Conservation (phyloP, 2,888 invertebrate species). For the Chrysina gloriosa region DNA sequence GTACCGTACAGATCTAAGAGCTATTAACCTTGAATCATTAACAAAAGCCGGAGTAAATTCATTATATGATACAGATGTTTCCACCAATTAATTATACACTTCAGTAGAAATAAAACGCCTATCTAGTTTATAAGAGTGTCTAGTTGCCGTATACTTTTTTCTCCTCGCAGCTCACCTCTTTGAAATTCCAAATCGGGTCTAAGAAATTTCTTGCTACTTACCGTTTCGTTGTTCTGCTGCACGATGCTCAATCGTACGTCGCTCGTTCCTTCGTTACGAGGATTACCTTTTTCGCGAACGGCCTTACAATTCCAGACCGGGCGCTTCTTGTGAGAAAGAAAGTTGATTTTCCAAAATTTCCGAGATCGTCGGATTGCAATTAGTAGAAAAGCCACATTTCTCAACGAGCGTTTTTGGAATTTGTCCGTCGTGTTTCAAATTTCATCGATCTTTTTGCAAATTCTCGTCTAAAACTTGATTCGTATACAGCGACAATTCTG, state of each 20-base stretch:
- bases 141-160: conserved; percentile 7
- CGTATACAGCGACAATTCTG: too few relatives aligned
- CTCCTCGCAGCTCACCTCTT: conserved; percentile 25
- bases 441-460: background rate
- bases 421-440: background rate
- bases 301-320: conserved; percentile 10
- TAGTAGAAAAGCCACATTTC: background rate
- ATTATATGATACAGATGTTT: conserved; percentile 36
- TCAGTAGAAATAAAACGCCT: conserved; percentile 21
- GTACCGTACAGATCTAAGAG: background rate
- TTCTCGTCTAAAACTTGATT: too few relatives aligned
- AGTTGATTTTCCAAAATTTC: conserved; percentile 33
- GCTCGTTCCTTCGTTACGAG: conserved; percentile 17
- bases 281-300: conserved; percentile 21
- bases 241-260: conserved; percentile 1
- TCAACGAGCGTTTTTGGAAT: background rate
- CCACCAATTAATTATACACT: conserved; percentile 32
- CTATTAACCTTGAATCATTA: conserved; percentile 32
- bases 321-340: conserved; percentile 9
- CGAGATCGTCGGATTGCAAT: background rate
- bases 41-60: conserved; percentile 21
- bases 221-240: conserved; percentile 14
- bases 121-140: conserved; percentile 22
- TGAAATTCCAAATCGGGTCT: conserved; percentile 34
- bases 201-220: conserved; percentile 31